These are phyloP conservation scores for Acleris cristana DNA, from an alignment of 2,888 invertebrate genomes.

Conservation along the genomic window DNA sequence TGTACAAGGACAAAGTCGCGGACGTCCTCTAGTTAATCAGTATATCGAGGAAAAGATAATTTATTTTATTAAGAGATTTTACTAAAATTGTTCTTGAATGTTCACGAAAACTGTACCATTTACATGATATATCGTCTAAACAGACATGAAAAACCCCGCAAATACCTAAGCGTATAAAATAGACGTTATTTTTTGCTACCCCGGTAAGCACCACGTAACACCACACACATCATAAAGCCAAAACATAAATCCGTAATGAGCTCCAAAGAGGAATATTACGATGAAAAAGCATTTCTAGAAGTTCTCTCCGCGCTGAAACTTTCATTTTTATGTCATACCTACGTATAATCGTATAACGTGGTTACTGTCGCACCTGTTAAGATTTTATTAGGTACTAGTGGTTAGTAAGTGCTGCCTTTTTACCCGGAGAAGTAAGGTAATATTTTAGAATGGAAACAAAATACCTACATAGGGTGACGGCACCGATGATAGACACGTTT, in stretches of 20 bases:
- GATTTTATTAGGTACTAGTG: background rate
- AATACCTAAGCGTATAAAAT: background rate
- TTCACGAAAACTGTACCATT: no score
- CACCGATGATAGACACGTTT: no score
- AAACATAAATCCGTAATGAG: constrained; percentile 22
- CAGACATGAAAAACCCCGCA: no score
- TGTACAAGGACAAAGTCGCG: no score
- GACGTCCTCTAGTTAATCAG: no score
- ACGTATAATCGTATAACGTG: background rate
- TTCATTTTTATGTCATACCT: background rate
- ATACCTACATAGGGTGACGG: background rate
- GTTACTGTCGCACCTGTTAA: background rate
- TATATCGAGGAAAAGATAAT: no score
- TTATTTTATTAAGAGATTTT: no score
- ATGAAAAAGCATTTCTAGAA: constrained; percentile 5
- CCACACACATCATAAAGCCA: constrained; percentile 9
- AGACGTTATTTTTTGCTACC: background rate
- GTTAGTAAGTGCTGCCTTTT: background rate
- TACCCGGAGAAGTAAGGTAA: background rate
- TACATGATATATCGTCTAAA: no score
- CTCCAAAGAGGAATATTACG: constrained; percentile 18
- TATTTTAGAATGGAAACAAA: background rate
- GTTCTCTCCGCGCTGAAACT: background rate
- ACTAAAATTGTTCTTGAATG: no score
- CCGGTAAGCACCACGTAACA: background rate